Percentiles rank a stretch among this genome's conserved stretches.
phyloP scores from a whole-genome alignment of 2,113 vertebrate species.

The Megaceryle maxima region DNA sequence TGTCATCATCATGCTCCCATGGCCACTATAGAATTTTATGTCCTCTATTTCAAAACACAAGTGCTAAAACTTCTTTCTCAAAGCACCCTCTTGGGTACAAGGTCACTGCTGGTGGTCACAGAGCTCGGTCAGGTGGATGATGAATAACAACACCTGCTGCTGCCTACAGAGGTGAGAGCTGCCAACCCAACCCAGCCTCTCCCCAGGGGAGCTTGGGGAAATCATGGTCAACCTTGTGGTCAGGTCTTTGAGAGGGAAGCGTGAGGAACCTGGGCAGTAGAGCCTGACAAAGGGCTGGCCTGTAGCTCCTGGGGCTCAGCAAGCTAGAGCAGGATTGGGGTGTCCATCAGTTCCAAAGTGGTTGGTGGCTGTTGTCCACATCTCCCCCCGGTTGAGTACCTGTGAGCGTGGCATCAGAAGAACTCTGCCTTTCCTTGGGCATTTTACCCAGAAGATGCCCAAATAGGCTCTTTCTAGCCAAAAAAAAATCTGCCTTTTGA shows the following conservation, averaged over 20 bases:
- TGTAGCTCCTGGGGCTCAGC: not conserved
- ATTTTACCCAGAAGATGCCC: not conserved
- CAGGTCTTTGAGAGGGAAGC: not conserved
- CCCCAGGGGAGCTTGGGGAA: not conserved
- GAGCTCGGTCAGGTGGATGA: not conserved
- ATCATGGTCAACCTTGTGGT: not conserved
- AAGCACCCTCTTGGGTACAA: not conserved
- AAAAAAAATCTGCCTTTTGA: not conserved
- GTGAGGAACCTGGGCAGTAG: not conserved
- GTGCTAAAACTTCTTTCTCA: not conserved
- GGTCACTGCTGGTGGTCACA: not conserved
- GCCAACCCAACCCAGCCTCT: not conserved
- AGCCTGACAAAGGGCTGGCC: too few species aligned
- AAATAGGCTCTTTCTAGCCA: not conserved
- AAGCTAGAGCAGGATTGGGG: not conserved
- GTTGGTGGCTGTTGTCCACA: not conserved
- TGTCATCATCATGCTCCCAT: not conserved
- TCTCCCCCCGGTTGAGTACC: not conserved
- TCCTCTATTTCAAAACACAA: not conserved
- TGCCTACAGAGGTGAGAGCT: not conserved
- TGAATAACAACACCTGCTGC: too few species aligned
- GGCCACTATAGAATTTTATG: not conserved
- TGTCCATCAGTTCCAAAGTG: accelerated
- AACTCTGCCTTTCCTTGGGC: not conserved
- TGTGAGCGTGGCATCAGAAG: not conserved